Evolutionary conservation across 2,888 invertebrate genomes (phyloP), one percentile per base, ranked within the genome.

Genomic region (Anagyrus pseudococci): DNA sequence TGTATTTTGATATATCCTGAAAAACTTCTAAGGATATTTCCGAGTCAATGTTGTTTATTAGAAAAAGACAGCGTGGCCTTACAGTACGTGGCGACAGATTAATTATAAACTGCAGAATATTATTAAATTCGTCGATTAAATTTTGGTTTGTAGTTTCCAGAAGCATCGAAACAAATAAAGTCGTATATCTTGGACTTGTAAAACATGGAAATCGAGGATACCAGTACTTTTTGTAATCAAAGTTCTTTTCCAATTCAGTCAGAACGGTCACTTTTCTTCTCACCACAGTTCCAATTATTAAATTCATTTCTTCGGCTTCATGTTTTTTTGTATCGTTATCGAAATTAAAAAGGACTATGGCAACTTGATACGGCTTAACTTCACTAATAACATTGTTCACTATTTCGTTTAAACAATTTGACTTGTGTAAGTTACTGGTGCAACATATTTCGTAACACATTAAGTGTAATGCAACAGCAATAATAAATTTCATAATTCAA

Each of bases 81-180:
- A 25, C 37, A 20, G 10, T 48, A 2, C 46, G 58, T 4, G 55
- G 49, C 13, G 48, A 62, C n/a, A 62, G 15, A 19, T 15, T 17
- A 8, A 53, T 26, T 1, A 62, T 15, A 19, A 62, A 58, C 10
- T 58, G 17, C 2, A 58, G n/a, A 19, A 1, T 37, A 7, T 20
- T 22, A n/a, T 37, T 33, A 8, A 61, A 26, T 13, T 37, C 2
- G 1, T 1, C 10, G 1, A 26, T 26, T 8, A 13, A 26, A 15
- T 2, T 53, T 8, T 0, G 0, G 26, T 3, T 13, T 13, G 4
- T 25, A 6, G 23, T 33, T 26, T 49, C 15, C n/a, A 7, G 4
- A 13, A 6, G 19, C 2, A 62, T 1, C n/a, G 53, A 13, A n/a
- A 57, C 40, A 22, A 57, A 48, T 8, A 41, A 40, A 13, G 57